Conservation (phyloP, 2,888 invertebrate genomes). For the Temnothorax unifasciatus region DNA sequence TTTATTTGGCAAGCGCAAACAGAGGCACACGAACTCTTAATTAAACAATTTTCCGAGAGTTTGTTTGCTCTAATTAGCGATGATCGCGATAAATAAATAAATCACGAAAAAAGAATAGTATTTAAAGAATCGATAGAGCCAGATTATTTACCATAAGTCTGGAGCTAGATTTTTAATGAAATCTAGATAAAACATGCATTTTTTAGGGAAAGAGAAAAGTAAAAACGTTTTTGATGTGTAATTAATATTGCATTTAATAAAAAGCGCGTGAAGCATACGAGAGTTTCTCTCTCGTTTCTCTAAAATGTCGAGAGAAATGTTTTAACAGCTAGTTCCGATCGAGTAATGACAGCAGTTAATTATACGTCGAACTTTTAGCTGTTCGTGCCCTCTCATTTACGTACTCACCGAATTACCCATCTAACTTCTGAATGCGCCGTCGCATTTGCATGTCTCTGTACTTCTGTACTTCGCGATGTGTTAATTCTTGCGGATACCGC, state of each 20-base stretch:
- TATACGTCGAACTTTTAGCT: conserved; percentile 22
- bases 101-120: not conserved
- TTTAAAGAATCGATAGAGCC: not conserved
- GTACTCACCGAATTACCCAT: conserved; percentile 14
- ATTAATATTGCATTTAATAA: not conserved
- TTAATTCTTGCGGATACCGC: conserved; percentile 32
- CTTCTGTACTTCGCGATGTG: not conserved
- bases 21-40: not conserved
- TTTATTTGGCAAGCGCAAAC: conserved; percentile 25
- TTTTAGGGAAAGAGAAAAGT: not conserved
- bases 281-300: not conserved
- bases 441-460: conserved; percentile 19
- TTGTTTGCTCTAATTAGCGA: not conserved
- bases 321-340: conserved; percentile 17
- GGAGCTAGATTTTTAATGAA: not conserved
- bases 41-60: conserved; percentile 18
- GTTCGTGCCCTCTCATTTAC: not conserved
- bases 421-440: conserved; percentile 14
- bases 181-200: conserved; percentile 2
- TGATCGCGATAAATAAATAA: not conserved
- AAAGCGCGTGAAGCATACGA: not conserved
- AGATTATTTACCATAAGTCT: not conserved
- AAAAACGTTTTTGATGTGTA: not conserved
- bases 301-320: conserved; percentile 16
- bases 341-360: conserved; percentile 18